Evolutionary conservation across 2,113 vertebrate species (phyloP).

Genomic region (Clinocottus analis): DNA sequence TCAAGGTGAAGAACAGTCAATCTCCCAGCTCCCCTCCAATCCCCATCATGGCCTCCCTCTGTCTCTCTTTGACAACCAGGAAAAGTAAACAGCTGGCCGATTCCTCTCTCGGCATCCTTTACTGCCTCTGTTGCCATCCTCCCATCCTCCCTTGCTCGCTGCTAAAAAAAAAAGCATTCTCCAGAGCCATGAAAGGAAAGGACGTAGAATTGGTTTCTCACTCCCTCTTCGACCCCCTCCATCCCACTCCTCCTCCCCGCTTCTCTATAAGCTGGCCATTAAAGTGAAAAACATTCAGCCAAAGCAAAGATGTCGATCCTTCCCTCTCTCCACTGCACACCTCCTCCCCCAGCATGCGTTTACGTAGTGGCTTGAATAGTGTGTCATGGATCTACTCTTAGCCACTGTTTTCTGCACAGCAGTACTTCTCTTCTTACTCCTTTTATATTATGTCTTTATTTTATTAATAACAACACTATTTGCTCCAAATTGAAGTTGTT

Average conservation of each 20-base stretch:
- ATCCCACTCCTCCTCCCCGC: constrained; percentile 7
- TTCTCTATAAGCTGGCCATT: constrained; percentile 24
- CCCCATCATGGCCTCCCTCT: not conserved
- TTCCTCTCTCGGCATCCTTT: not conserved
- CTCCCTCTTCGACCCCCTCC: not conserved
- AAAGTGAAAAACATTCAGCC: constrained; percentile 37
- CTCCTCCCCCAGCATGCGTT: constrained; percentile 13
- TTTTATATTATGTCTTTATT: not conserved
- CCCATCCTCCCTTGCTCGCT: constrained; percentile 11
- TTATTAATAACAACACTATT: not conserved
- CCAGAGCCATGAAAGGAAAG: constrained; percentile 30
- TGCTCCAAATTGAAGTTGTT: not conserved
- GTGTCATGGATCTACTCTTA: not conserved
- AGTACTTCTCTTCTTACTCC: not conserved
- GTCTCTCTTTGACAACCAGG: constrained; percentile 21
- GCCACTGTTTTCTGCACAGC: not conserved
- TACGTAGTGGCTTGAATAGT: constrained; percentile 15
- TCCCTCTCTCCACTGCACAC: not conserved
- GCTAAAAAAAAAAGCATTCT: constrained; percentile 47
- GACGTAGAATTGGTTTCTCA: constrained; percentile 30
- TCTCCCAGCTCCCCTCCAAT: constrained; percentile 22
- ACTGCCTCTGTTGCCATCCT: not conserved
- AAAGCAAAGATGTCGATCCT: constrained; percentile 15
- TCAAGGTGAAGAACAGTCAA: constrained; percentile 35
- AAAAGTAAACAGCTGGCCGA: constrained; percentile 4